Evolutionary conservation across 2,113 vertebrate genomes (phyloP).

Genomic region (Scolopax mira): DNA sequence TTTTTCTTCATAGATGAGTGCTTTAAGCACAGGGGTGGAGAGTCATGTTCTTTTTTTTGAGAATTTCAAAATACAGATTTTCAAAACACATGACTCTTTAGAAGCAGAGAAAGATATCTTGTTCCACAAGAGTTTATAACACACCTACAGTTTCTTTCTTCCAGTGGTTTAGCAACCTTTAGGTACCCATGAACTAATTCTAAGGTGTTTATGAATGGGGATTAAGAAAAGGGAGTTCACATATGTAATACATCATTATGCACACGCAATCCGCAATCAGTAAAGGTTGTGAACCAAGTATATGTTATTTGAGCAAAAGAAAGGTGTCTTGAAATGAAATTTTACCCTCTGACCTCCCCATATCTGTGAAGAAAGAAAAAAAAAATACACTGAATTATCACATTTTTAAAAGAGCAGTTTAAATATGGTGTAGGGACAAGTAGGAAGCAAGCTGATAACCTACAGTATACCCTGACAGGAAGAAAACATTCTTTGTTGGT

Average conservation of each 20-base stretch:
- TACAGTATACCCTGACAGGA: neutral
- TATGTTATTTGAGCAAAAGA: neutral
- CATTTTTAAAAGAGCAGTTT: neutral
- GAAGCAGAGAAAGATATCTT: neutral
- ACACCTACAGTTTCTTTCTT: neutral
- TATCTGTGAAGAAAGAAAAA: neutral
- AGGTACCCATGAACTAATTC: neutral
- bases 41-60: neutral
- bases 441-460: neutral
- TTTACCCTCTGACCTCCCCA: neutral
- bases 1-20: neutral
- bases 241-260: neutral
- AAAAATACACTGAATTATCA: neutral
- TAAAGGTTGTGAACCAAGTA: neutral
- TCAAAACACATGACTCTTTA: neutral
- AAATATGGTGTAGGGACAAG: accelerated
- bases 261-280: neutral
- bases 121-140: neutral
- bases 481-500: neutral
- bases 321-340: neutral
- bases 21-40: neutral
- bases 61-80: neutral
- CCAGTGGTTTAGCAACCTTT: neutral
- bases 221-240: neutral
- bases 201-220: neutral